phyloP scores from a whole-genome alignment of 2,113 vertebrate species.

The Dasypus novemcinctus region DNA sequence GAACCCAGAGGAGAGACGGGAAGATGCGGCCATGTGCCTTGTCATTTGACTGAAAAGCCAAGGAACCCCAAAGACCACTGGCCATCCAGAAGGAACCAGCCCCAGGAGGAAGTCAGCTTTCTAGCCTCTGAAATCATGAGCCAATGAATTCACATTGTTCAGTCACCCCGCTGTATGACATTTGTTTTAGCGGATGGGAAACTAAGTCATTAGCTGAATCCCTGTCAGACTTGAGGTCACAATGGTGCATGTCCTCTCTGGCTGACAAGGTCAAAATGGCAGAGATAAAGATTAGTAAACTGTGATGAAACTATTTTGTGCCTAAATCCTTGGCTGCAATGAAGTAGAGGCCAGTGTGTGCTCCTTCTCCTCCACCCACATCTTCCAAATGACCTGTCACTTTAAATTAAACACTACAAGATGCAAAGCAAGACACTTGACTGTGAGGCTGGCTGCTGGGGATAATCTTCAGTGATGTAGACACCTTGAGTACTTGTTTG shows the following conservation, averaged over 20 bases:
- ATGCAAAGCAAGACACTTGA: background rate
- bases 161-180: too few species aligned
- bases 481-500: background rate
- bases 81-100: too few species aligned
- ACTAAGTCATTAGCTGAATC: too few species aligned
- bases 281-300: background rate
- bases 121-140: too few species aligned
- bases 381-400: background rate
- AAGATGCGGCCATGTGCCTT: too few species aligned
- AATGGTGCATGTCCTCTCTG: too few species aligned
- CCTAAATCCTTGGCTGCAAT: background rate
- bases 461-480: background rate
- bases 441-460: background rate
- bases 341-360: background rate
- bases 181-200: too few species aligned
- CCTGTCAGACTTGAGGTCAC: background rate
- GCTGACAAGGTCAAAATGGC: background rate
- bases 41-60: too few species aligned
- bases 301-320: background rate
- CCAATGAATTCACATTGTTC: too few species aligned
- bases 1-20: too few species aligned
- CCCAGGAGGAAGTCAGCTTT: too few species aligned
- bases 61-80: too few species aligned
- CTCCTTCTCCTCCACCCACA: background rate
- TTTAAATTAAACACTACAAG: background rate